phyloP scores from a whole-genome alignment of 1,140 invertebrate genomes.

The Atopsyche davidsoni region DNA sequence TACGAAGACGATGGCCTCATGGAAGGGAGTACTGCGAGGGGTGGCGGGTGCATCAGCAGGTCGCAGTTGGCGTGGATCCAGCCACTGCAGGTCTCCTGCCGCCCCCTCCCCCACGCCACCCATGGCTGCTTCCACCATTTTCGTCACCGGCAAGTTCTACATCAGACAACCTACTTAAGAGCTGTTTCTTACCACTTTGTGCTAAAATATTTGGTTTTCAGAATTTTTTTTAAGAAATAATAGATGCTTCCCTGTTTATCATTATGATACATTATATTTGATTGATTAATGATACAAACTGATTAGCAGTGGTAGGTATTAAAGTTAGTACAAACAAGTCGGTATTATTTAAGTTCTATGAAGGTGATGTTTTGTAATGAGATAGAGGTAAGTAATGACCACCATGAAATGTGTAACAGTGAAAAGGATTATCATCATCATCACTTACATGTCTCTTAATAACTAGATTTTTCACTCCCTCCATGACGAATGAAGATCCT shows the following conservation, averaged over 20 bases:
- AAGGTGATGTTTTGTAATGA: too few species aligned
- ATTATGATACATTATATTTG: too few species aligned
- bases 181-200: too few species aligned
- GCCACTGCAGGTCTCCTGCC: conserved; percentile 35
- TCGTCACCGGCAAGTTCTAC: conserved; percentile 44
- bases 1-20: conserved; percentile 92
- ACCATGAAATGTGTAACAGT: background rate
- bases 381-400: too few species aligned
- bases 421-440: background rate
- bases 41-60: conserved; percentile 32
- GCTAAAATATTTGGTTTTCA: too few species aligned
- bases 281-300: too few species aligned
- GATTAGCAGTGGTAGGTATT: too few species aligned
- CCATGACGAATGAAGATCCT: conserved; percentile 98
- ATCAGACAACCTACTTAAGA: too few species aligned
- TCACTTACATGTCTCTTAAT: conserved; percentile 89
- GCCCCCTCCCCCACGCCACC: background rate
- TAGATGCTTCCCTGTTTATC: too few species aligned
- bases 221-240: too few species aligned
- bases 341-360: too few species aligned
- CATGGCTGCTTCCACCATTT: conserved; percentile 40
- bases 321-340: too few species aligned
- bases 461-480: conserved; percentile 98
- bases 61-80: conserved; percentile 42
- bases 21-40: conserved; percentile 55